These are phyloP conservation scores for Atherinosoma microstoma DNA, from an alignment of 2,797 vertebrate species.

Conservation along the genomic window DNA sequence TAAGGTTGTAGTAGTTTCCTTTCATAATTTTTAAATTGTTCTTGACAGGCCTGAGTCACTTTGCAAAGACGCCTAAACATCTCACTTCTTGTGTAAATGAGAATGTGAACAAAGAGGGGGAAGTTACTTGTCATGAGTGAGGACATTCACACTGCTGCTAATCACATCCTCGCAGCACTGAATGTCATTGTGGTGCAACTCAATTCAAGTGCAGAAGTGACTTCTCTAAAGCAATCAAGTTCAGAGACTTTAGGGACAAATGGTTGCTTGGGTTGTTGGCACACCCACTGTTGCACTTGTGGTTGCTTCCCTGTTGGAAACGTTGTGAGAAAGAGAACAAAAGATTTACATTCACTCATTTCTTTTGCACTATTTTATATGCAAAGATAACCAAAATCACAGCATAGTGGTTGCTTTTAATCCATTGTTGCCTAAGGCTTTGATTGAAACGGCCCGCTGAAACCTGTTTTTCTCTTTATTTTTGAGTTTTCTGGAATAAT, in stretches of 20 bases:
- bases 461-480: no score
- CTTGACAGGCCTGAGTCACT: neutral
- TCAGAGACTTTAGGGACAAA: neutral
- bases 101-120: constrained; percentile 6
- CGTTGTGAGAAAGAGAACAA: neutral
- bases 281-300: neutral
- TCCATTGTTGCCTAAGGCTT: neutral
- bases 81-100: constrained; percentile 1
- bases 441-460: neutral
- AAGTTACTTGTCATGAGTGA: constrained; percentile 20
- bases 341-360: neutral
- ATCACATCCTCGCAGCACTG: constrained; percentile 26
- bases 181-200: constrained; percentile 11
- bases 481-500: neutral
- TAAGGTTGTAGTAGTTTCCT: neutral
- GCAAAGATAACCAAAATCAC: neutral
- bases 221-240: neutral
- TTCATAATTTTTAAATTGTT: neutral
- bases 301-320: neutral
- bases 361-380: neutral
- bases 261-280: neutral
- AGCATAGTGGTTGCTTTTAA: neutral
- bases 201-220: neutral
- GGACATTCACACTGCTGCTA: constrained; percentile 6
- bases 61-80: neutral